Base-by-base conservation (phyloP, 2,113 vertebrate genomes). In the Gymnogyps californianus region DNA sequence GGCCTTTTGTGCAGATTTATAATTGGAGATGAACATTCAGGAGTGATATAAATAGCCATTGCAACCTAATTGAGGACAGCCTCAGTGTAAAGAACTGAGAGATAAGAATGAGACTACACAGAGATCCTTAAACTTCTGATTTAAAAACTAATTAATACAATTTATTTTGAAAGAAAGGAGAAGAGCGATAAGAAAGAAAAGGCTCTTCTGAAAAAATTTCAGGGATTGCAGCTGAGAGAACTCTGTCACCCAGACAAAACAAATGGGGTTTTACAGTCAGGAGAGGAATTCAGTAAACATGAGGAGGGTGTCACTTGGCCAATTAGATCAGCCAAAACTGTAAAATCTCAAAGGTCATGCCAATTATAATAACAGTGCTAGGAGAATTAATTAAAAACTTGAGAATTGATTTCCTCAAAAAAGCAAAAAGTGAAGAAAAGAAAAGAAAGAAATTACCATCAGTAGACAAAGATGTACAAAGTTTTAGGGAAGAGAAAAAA, bases 121-220 rank as follows among this genome's bases (percentile, higher is more conserved):
- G 89, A 83, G 55, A 94, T 88, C 44, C 59, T 96, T 62, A 77
- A 90, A 94, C 54, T 88, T 91, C 38, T 78, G 79, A 81, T 90
- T 94, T 71, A 67, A 90, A 93, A 94, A 89, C 75, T 85, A 96
- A 96, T 96, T 91, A 93, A 91, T 86, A 83, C 42, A 62, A 93
- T 69, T 86, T 88, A 69, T 72, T 96, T 90, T 77, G 51, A 92
- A 96, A 78, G 81, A 91, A 81, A 83, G 11, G 42, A 71, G n/a
- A 57, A 57, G n/a, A 59, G 38, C 44, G 93, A 95, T 95, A 93
- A 94, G 84, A 52, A 89, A 83, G 29, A 51, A 90, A 90, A 93
- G 67, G 2, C 13, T 86, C 51, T 88, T 79, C 91, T 88, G 67
- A 96, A 95, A 90, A 34, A 5, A 82, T 90, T 92, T 94, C 57